Percentiles rank a stretch among this genome's conserved stretches.
These are phyloP conservation scores for Quadroppia sp. DNA, from an alignment of 2,888 invertebrate genomes.

Conservation along the genomic window DNA sequence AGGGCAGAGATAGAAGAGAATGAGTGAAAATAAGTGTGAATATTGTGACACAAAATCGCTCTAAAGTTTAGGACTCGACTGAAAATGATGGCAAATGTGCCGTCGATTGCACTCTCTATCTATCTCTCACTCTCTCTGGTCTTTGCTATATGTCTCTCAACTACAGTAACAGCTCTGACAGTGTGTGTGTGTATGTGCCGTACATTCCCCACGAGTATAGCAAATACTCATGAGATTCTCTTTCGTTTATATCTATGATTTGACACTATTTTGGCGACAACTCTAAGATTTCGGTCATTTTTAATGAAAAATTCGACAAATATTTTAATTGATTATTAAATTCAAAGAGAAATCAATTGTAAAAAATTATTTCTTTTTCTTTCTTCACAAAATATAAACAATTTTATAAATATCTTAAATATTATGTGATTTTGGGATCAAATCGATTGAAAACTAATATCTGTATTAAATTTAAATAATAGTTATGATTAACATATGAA, in stretches of 20 bases:
- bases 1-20: background rate
- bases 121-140: constrained; percentile 26
- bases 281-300: constrained; percentile 4
- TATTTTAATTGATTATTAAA: no score
- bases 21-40: background rate
- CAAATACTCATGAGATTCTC: constrained; percentile 9
- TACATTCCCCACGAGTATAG: constrained; percentile 29
- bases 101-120: constrained; percentile 27
- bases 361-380: no score
- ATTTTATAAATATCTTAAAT: no score
- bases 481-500: no score
- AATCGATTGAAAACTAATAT: no score
- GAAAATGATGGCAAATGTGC: constrained; percentile 23
- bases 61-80: constrained; percentile 6
- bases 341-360: no score
- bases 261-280: background rate
- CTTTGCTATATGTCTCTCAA: background rate
- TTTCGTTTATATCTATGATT: background rate
- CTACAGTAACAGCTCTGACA: background rate
- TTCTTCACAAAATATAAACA: no score
- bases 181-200: background rate
- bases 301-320: background rate
- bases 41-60: constrained; percentile 27
- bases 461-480: no score
- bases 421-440: no score